These are phyloP conservation scores for Helicoverpa zea DNA, from an alignment of 1,140 invertebrate genomes.

Conservation along the genomic window DNA sequence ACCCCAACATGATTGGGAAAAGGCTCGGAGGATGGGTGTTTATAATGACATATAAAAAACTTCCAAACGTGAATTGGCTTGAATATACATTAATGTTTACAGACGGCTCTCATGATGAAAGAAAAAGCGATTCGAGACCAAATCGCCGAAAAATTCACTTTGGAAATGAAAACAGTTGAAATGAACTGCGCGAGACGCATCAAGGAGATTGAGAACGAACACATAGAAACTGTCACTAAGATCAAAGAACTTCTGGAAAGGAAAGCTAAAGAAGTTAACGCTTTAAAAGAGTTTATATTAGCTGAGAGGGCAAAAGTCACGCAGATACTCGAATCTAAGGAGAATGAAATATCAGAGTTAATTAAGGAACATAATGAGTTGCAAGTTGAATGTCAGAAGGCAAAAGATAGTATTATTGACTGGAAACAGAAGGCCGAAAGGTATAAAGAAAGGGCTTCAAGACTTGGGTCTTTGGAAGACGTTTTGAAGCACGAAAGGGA, in stretches of 20 bases:
- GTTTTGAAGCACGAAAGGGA: conserved; percentile 74
- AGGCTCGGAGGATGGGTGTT: too few species aligned
- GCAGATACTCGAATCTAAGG: conserved; percentile 83
- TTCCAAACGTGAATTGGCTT: too few species aligned
- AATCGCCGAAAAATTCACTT: conserved; percentile 87
- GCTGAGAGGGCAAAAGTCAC: conserved; percentile 86
- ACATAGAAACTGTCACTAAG: conserved; percentile 73
- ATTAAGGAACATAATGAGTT: conserved; percentile 81
- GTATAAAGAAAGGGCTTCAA: conserved; percentile 71
- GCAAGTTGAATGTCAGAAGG: conserved; percentile 72
- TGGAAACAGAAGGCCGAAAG: conserved; percentile 76
- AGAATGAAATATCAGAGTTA: conserved; percentile 78
- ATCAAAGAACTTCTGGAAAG: conserved; percentile 85
- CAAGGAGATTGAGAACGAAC: conserved; percentile 85
- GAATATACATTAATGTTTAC: conserved; percentile 34
- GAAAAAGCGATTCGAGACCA: conserved; percentile 87
- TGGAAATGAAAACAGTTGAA: conserved; percentile 86
- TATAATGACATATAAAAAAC: too few species aligned
- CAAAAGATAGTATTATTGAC: conserved; percentile 68
- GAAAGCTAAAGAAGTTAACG: conserved; percentile 86
- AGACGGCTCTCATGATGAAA: conserved; percentile 82
- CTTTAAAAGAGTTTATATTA: conserved; percentile 87
- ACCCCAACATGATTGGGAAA: too few species aligned
- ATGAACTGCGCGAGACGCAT: conserved; percentile 82
- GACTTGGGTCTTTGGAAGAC: conserved; percentile 70